Base-by-base conservation (phyloP, 2,797 vertebrate genomes). In the Enteromius radiatus region DNA sequence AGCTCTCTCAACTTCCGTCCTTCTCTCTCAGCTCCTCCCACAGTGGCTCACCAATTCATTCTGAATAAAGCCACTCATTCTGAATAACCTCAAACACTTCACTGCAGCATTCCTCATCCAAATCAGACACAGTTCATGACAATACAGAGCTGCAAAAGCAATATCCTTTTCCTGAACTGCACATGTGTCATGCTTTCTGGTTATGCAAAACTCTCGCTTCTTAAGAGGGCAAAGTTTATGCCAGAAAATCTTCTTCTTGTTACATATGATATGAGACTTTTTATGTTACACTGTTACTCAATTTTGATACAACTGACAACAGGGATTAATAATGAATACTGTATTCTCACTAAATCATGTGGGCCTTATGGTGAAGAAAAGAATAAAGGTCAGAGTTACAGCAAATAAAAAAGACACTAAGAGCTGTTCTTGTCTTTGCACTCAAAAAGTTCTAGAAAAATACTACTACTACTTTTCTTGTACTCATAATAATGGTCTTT, bases 41-140 rank as follows among this genome's bases (percentile, higher is more conserved):
- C 64, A 69, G 41, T 49, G 9, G 0, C 81, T 78, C 17, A 47
- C 52, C 65, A 70, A 63, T 78, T 83, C 75, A 83, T 78, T 78
- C 65, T 77, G 64, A 83, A 77, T 67, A 33, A 63, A 61, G 68
- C 63, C 21, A 12, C 78, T 75, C 38, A 61, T 65, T 67, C 78
- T 45, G 3, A 76, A 69, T 76, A 69, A 80, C 49, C 61, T 80
- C 41, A 80, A 49, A 84, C 63, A 74, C 61, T 75, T 80, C 70
- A 73, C 26, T 74, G 31, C 63, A 52, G 41, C 54, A 64, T 80
- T 80, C 64, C 19, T 81, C 14, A 21, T 59, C 36, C 69, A 84
- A 80, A 74, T 68, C 70, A 67, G 41, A 80, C 47, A 33, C 31
- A 0, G 26, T 74, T 75, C 70, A 71, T 2, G 21, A 81, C 70